Evolutionary conservation across 2,797 vertebrate species (phyloP), one percentile per base, ranked within the genome.

Genomic region (Characodon lateralis): DNA sequence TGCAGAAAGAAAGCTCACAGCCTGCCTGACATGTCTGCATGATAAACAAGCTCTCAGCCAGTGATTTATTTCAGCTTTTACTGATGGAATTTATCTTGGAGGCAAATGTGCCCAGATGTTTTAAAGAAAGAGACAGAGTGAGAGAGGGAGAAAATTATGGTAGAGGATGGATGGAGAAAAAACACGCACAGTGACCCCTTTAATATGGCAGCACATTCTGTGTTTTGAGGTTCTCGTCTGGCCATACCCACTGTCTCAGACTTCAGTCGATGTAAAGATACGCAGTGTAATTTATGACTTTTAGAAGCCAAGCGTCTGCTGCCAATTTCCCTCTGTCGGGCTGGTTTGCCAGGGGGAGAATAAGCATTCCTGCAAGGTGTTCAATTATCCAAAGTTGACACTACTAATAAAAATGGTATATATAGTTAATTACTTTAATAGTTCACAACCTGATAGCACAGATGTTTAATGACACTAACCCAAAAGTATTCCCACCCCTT

Each of bases 41-140:
- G 56, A 58, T 74, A 63, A 76, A 75, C 58, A 70, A 70, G 71
- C 39, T 59, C 48, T 73, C 46, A 77, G n/a, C 53, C 18, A 0
- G 28, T 39, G 28, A 53, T 81, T 74, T 8, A 76, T 75, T 77
- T 72, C 20, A 72, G 50, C 6, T 78, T 82, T 77, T 61, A 71
- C 72, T 41, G 61, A 55, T 41, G 84, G 79, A 70, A 66, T 77
- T 84, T 43, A 71, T 69, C 55, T 76, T 79, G 76, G 73, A 53
- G 61, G 72, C 69, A 35, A 41, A 31, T 31, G n/a, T 46, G 55
- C n/a, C 26, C 31, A 68, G 48, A 76, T 65, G 55, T 65, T 76
- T 75, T 26, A 63, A n/a, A n/a, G 65, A 43, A 68, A 7, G 59
- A 65, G 63, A 41, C 31, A 22, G 65, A 68, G 5, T n/a, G 13